Evolutionary conservation across 1,140 invertebrate genomes (phyloP).

Genomic region (Pemphigus obesinymphae): DNA sequence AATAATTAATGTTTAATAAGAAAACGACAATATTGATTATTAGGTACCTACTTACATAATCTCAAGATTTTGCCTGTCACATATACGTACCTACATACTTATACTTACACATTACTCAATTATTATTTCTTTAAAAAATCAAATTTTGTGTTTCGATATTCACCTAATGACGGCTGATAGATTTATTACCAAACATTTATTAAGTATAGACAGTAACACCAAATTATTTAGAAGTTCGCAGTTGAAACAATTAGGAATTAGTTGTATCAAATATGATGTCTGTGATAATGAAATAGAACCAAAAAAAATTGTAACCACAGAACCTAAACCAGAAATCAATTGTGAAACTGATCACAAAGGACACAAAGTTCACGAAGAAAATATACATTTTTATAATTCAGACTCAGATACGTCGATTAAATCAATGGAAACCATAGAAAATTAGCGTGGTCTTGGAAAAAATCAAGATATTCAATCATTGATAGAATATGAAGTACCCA

Average conservation of each 20-base stretch:
- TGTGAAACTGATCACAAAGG: background rate
- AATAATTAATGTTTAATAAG: too few relatives aligned
- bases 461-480: background rate
- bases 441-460: background rate
- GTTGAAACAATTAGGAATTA: too few relatives aligned
- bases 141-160: background rate
- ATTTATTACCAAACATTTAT: too few relatives aligned
- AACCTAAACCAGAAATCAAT: background rate
- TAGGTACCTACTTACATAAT: too few relatives aligned
- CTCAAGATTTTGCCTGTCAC: too few relatives aligned
- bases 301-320: background rate
- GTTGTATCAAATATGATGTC: background rate
- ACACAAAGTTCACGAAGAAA: background rate
- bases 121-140: slow-evolving; percentile 3
- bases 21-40: too few relatives aligned
- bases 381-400: background rate
- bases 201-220: background rate
- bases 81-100: too few relatives aligned
- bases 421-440: background rate
- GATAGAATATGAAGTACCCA: background rate
- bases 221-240: background rate
- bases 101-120: too few relatives aligned
- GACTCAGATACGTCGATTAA: too few relatives aligned
- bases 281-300: too few relatives aligned
- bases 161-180: background rate